Conservation (phyloP, 2,888 invertebrate species). For the Papilio gigon region DNA sequence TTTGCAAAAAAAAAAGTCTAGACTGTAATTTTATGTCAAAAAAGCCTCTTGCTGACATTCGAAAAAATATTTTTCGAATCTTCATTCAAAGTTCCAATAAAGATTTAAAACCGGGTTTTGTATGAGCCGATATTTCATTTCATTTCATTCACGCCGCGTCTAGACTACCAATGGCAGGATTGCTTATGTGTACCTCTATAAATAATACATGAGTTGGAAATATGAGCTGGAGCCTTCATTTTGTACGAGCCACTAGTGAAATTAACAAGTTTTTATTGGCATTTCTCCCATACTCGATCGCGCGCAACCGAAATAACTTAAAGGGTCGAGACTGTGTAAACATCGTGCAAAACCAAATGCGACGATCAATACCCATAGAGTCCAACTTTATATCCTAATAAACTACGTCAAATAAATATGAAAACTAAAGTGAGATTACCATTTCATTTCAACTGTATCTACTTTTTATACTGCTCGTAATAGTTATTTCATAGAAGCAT, state of each 20-base stretch:
- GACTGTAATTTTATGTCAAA: background rate
- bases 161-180: slow-evolving; percentile 71
- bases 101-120: slow-evolving; percentile 56
- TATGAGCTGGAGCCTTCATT: slow-evolving; percentile 69
- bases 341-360: slow-evolving; percentile 45
- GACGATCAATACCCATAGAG: slow-evolving; percentile 43
- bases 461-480: slow-evolving; percentile 31
- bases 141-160: slow-evolving; percentile 72
- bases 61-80: slow-evolving; percentile 17
- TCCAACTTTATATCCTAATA: slow-evolving; percentile 31
- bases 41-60: slow-evolving; percentile 19
- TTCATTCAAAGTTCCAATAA: slow-evolving; percentile 52
- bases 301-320: slow-evolving; percentile 58
- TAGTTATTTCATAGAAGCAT: slow-evolving; percentile 37
- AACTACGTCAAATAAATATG: slow-evolving; percentile 21
- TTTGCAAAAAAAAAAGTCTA: background rate
- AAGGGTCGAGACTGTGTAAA: slow-evolving; percentile 48
- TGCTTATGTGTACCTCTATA: slow-evolving; percentile 67
- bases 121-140: slow-evolving; percentile 68
- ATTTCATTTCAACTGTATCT: slow-evolving; percentile 28
- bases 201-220: slow-evolving; percentile 77
- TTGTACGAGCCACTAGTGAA: slow-evolving; percentile 67
- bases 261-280: slow-evolving; percentile 77
- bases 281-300: slow-evolving; percentile 62
- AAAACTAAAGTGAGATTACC: slow-evolving; percentile 15